These are phyloP conservation scores for Cossypha caffra DNA, from an alignment of 2,797 vertebrate genomes.

Conservation along the genomic window DNA sequence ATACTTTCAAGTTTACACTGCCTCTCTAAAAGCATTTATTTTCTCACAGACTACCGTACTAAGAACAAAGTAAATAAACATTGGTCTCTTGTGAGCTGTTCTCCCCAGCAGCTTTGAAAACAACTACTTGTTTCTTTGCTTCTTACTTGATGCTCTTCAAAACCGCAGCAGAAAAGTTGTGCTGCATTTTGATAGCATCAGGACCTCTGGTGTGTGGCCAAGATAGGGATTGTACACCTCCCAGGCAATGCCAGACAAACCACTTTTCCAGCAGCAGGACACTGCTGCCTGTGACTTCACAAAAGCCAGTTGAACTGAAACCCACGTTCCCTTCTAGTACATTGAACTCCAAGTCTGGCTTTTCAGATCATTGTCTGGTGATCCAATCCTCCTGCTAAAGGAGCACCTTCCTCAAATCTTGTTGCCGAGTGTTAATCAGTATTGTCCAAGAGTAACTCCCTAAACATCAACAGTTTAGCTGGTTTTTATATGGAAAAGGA, in stretches of 20 bases:
- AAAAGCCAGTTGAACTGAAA: not conserved
- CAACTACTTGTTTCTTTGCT: not conserved
- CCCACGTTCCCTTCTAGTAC: fast-evolving
- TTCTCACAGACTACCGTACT: slow-evolving; percentile 20
- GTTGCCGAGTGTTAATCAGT: not conserved
- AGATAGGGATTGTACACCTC: not conserved
- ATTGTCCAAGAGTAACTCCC: not conserved
- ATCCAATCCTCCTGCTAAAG: not conserved
- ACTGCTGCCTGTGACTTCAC: not conserved
- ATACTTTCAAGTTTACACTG: slow-evolving; percentile 22
- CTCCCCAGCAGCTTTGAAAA: slow-evolving; percentile 39
- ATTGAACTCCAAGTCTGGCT: not conserved
- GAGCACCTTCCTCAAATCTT: not conserved
- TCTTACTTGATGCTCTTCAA: not conserved
- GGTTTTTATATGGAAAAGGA: not conserved
- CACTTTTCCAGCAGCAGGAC: not conserved
- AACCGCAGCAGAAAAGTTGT: slow-evolving; percentile 4
- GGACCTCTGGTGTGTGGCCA: not conserved
- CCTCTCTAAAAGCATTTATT: slow-evolving; percentile 51
- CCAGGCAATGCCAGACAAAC: not conserved
- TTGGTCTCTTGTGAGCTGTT: slow-evolving; percentile 42
- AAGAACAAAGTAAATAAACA: slow-evolving; percentile 40
- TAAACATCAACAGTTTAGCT: not conserved
- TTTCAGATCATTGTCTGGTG: not conserved
- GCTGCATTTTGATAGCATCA: not conserved